Conservation (phyloP, 2,113 vertebrate genomes). For the Oreochromis tanganicae region DNA sequence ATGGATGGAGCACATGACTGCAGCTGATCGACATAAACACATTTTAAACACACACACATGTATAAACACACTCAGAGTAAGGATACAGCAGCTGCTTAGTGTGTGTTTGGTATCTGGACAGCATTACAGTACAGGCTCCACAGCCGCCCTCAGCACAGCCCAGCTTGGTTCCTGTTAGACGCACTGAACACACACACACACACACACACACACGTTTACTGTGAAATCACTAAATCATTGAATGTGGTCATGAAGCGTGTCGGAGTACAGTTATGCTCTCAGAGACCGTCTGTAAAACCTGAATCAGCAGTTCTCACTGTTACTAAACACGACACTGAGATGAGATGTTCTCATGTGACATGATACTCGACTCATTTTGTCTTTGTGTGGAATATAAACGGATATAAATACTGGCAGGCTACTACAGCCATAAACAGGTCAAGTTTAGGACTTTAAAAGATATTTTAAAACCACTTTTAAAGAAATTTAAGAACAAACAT, state of each 20-base stretch:
- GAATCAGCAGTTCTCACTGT: neutral
- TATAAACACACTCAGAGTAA: slow-evolving; percentile 30
- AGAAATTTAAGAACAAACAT: neutral
- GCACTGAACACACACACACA: slow-evolving; percentile 71
- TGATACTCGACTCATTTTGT: neutral
- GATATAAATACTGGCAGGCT: neutral
- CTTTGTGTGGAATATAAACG: neutral
- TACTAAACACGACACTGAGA: neutral
- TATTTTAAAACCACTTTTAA: neutral
- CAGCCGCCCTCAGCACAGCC: slow-evolving; percentile 94
- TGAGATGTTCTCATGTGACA: neutral
- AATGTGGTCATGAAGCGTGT: neutral
- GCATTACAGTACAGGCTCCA: slow-evolving; percentile 92
- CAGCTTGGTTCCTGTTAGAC: slow-evolving; percentile 86
- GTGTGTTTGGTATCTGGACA: slow-evolving; percentile 79
- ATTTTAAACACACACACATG: neutral
- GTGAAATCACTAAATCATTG: neutral
- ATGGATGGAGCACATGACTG: neutral
- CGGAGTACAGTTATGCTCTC: neutral
- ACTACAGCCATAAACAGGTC: neutral
- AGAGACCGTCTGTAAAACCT: neutral
- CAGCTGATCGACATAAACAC: neutral
- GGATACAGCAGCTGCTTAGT: slow-evolving; percentile 84
- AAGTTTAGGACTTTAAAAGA: neutral
- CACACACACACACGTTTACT: neutral